Evolutionary conservation across 2,113 vertebrate species (phyloP).

Genomic region (Silurus asotus): DNA sequence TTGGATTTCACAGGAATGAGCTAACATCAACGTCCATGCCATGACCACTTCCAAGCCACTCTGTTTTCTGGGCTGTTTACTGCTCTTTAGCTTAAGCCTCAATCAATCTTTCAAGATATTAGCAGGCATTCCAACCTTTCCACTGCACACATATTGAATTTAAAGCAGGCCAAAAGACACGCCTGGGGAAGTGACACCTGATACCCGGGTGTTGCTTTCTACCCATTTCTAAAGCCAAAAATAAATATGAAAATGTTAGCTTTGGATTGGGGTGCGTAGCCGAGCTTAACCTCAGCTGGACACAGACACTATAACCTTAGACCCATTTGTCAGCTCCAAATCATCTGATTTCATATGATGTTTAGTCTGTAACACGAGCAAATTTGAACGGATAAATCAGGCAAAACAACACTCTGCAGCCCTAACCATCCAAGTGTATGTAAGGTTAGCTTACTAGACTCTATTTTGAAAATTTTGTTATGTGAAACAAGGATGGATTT

Average conservation of each 20-base stretch:
- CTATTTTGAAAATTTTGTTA: not conserved
- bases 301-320: conserved; percentile 13
- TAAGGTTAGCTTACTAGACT: not conserved
- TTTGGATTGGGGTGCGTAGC: conserved; percentile 1
- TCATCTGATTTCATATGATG: not conserved
- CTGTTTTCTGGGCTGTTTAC: not conserved
- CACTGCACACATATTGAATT: conserved; percentile 11
- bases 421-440: not conserved
- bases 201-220: not conserved
- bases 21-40: not conserved
- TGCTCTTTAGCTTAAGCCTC: not conserved
- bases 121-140: not conserved
- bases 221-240: conserved; percentile 5
- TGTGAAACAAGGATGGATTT: conserved; percentile 1
- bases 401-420: not conserved
- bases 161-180: not conserved
- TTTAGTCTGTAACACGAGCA: conserved; percentile 19
- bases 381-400: not conserved
- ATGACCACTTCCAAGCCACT: not conserved
- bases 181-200: conserved; percentile 1
- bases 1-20: not conserved
- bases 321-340: conserved; percentile 4
- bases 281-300: conserved; percentile 1
- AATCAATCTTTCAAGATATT: not conserved
- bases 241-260: conserved; percentile 12